Conservation (phyloP, 2,888 invertebrate genomes). For the Acanthosepion lycidas region DNA sequence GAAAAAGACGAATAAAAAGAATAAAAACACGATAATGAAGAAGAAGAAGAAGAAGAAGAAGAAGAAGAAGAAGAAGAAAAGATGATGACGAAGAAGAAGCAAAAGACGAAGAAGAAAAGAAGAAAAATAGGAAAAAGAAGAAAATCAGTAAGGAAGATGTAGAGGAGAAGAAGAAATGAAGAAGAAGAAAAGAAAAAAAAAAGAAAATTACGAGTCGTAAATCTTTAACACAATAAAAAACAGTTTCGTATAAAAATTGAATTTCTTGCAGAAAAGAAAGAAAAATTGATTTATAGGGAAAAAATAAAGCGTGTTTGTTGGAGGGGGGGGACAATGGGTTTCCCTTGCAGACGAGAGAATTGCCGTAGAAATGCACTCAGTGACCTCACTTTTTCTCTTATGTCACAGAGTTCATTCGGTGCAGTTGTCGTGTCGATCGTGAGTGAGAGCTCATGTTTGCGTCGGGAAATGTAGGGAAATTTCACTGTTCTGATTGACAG, state of each 20-base stretch:
- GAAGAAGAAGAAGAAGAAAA: not conserved
- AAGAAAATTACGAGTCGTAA: not conserved
- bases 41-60: not conserved
- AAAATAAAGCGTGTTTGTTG: not conserved
- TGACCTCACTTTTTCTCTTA: not conserved
- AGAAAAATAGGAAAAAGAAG: not conserved
- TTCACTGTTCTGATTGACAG: not conserved
- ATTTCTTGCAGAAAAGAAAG: not conserved
- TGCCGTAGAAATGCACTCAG: not conserved
- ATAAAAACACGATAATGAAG: not conserved
- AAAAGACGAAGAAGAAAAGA: not conserved
- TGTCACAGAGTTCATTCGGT: conserved; percentile 9
- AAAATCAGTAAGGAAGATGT: not conserved
- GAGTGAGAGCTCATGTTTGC: not conserved
- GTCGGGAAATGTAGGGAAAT: not conserved
- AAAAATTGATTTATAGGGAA: not conserved
- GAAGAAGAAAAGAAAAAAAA: not conserved
- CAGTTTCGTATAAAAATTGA: not conserved
- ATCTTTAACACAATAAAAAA: not conserved
- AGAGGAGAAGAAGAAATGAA: not conserved
- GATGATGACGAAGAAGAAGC: too few relatives aligned
- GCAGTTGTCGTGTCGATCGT: not conserved
- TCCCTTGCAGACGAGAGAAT: not conserved
- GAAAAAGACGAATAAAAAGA: not conserved
- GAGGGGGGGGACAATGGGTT: not conserved